Evolutionary conservation across 2,888 invertebrate species (phyloP), one percentile per base, ranked within the genome.

Genomic region (Hirtodrosophila alboralis): DNA sequence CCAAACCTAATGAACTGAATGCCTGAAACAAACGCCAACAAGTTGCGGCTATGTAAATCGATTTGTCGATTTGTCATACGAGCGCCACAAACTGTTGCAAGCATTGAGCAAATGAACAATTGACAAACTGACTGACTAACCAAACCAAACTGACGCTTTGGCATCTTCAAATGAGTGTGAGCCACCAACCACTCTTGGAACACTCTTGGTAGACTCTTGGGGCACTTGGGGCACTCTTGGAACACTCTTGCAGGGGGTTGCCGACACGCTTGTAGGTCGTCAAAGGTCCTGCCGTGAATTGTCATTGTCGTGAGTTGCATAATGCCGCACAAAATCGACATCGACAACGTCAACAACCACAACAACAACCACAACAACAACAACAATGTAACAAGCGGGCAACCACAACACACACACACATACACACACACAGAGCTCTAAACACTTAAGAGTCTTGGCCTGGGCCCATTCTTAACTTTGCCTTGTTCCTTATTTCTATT

Each of bases 231-330:
- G 16, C 18, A 47, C 31, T 30, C 28, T 53, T 36, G 34, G 44
- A 47, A 27, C 62, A 52, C 56, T 56, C 51, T 47, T 41, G 47
- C 43, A 37, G 67, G 52, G 71, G 67, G 63, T 68, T 64, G 69
- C 65, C 69, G 79, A 83, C 85, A 85, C 80, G 85, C 83, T 84
- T 83, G 80, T 84, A 84, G 83, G 83, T 83, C 83, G 86, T 69
- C 78, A 83, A 85, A 83, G 83, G 83, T 83, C 83, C 83, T 83
- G 85, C 83, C 83, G 83, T 83, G 83, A 83, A 83, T 83, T 83
- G 83, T 83, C 83, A 83, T 83, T 83, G 85, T 83, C 83, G 83
- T 83, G 83, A 83, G 85, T 83, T 83, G 85, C 85, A 85, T 83
- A 83, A 79, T 76, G 85, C 80, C 80, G 83, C 77, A 79, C 73